phyloP scores from a whole-genome alignment of 2,888 invertebrate genomes.

The Perizoma affinitatum region DNA sequence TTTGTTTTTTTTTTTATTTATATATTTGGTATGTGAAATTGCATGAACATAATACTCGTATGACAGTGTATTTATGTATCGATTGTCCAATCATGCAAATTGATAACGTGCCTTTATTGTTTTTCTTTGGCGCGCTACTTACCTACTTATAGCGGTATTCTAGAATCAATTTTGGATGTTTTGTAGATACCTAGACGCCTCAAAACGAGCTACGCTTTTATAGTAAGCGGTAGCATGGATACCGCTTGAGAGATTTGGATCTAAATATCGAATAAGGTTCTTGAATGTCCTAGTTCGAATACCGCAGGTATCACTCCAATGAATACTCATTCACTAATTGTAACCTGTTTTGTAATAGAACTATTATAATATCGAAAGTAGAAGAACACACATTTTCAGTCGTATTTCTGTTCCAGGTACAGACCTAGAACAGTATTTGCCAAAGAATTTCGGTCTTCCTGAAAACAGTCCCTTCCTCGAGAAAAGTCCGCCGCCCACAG shows the following conservation, averaged over 20 bases:
- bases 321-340: background rate
- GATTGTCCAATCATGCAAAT: no score
- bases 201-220: no score
- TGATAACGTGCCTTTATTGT: no score
- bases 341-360: background rate
- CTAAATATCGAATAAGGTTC: no score
- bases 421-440: conserved; percentile 85
- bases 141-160: no score
- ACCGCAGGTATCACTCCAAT: background rate
- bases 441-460: conserved; percentile 86
- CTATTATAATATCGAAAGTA: background rate
- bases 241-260: no score
- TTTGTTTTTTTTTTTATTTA: no score
- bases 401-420: conserved; percentile 72
- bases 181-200: no score
- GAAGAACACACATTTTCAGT: background rate
- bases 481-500: conserved; percentile 77
- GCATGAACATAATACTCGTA: background rate
- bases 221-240: no score
- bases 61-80: no score
- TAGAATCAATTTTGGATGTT: no score
- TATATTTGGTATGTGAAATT: conserved; percentile 2
- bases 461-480: conserved; percentile 79
- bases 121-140: no score
- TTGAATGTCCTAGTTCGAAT: background rate